Conservation (phyloP, 2,888 invertebrate species). For the Aphodius granarius region DNA sequence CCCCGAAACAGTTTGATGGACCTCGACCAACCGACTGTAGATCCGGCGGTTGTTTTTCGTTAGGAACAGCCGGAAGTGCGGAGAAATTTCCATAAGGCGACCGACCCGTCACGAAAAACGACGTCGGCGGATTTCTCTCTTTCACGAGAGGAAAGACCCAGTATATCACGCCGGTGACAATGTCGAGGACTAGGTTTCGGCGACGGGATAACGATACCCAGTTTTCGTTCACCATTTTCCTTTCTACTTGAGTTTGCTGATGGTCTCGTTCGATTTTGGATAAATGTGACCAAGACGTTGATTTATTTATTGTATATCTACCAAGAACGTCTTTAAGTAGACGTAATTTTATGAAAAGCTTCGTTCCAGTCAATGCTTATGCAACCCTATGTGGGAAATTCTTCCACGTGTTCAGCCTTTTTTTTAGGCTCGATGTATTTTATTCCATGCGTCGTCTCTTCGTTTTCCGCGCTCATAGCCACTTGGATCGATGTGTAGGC, state of each 20-base stretch:
- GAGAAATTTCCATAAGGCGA: not conserved
- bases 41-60: constrained; percentile 12
- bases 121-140: not conserved
- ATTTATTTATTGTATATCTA: no score
- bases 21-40: not conserved
- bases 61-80: not conserved
- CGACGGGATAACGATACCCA: not conserved
- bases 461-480: not conserved
- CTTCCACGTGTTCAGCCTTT: no score
- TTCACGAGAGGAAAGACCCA: not conserved
- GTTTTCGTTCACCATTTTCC: not conserved
- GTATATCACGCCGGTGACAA: not conserved
- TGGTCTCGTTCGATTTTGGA: not conserved
- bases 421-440: no score
- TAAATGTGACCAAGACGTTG: not conserved
- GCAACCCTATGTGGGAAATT: no score
- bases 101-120: not conserved
- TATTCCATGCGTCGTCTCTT: not conserved
- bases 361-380: no score
- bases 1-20: not conserved
- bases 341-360: no score
- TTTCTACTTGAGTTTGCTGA: not conserved
- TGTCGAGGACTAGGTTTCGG: not conserved
- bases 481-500: constrained; percentile 5
- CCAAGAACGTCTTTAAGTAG: no score